Conservation (phyloP, 2,888 invertebrate species). For the Ptilodon capucinus region DNA sequence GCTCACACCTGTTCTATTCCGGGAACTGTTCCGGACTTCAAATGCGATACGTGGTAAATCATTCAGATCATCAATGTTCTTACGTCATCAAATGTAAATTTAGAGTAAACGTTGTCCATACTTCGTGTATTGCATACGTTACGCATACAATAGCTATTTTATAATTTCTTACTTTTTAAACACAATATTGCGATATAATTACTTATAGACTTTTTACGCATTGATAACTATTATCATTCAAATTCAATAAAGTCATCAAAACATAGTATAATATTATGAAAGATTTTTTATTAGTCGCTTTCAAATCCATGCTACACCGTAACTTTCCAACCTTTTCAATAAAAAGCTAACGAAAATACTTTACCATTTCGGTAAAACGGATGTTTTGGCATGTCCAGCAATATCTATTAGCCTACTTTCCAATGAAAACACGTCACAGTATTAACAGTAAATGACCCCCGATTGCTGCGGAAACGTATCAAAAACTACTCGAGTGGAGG, state of each 20-base stretch:
- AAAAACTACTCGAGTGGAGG: conserved; percentile 33
- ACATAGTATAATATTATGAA: no score
- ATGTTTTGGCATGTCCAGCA: background rate
- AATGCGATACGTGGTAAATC: conserved; percentile 11
- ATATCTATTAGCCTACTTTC: conserved; percentile 12
- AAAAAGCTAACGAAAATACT: background rate
- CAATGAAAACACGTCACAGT: conserved; percentile 12
- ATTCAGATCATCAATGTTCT: conserved; percentile 9
- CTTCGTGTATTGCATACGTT: no score
- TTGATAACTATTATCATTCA: no score
- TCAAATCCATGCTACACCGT: no score
- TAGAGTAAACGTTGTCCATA: background rate
- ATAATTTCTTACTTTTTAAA: no score
- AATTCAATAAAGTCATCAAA: no score
- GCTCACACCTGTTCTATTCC: background rate
- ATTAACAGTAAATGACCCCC: conserved; percentile 22
- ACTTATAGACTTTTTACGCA: no score
- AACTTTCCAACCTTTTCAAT: no score
- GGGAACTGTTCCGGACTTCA: background rate
- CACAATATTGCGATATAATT: no score
- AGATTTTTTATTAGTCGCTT: no score
- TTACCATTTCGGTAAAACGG: background rate
- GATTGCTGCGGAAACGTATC: conserved; percentile 29
- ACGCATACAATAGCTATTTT: no score
- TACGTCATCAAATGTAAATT: conserved; percentile 2